Evolutionary conservation across 2,113 vertebrate genomes (phyloP).

Genomic region (Pollachius pollachius): DNA sequence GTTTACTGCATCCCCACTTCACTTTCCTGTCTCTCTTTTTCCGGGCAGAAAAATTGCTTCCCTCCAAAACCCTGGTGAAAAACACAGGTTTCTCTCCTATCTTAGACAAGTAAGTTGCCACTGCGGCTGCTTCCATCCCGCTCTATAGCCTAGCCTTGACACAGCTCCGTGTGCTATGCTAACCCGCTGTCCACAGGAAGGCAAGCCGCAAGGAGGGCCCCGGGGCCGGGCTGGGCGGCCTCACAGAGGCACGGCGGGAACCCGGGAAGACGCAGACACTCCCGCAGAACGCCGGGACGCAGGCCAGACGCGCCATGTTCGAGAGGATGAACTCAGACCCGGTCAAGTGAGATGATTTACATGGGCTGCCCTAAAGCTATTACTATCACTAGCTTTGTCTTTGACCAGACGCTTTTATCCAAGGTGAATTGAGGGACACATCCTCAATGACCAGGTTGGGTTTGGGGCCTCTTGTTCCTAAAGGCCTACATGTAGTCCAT

Average conservation of each 20-base stretch:
- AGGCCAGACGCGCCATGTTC: conserved; percentile 82
- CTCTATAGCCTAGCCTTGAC: background rate
- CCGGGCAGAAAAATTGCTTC: conserved; percentile 73
- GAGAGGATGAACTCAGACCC: conserved; percentile 84
- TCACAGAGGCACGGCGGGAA: conserved; percentile 73
- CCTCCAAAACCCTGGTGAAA: conserved; percentile 68
- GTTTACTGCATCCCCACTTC: too few species aligned
- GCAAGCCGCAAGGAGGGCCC: conserved; percentile 33
- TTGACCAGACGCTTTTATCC: fast-evolving
- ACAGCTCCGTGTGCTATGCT: background rate
- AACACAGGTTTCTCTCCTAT: conserved; percentile 52
- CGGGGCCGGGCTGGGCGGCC: conserved; percentile 36
- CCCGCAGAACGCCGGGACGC: conserved; percentile 73
- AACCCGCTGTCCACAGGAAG: conserved; percentile 38
- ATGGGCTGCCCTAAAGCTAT: background rate
- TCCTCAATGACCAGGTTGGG: too few species aligned
- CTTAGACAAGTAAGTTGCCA: conserved; percentile 55
- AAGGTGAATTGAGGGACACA: background rate
- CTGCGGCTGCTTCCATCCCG: background rate
- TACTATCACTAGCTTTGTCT: background rate
- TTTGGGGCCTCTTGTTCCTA: too few species aligned
- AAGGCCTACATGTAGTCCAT: too few species aligned
- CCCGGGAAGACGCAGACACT: conserved; percentile 82
- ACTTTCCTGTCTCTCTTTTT: background rate
- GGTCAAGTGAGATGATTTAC: conserved; percentile 67